Base-by-base conservation (phyloP, 2,113 vertebrate species). In the Telmatochromis bifrenatus region DNA sequence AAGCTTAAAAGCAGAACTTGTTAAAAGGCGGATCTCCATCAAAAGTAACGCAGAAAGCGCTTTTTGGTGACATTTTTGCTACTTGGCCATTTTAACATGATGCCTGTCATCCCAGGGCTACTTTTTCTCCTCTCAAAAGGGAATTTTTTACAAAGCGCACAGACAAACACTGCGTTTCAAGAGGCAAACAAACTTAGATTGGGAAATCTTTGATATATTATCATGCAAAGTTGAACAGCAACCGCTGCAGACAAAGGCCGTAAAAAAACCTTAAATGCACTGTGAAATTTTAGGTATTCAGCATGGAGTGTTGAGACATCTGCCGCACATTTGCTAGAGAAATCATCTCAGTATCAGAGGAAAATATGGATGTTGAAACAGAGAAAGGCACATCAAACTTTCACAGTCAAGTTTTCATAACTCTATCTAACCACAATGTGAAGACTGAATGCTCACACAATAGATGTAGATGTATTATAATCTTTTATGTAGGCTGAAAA, bases 181-280 rank as follows among this genome's bases (percentile, higher is more conserved):
- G 85, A 92, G 86, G 90, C 90, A 95, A 94, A 95, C 93, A 93
- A 92, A 91, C 90, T 89, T 68, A 88, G 88, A 93, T 92, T 93
- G 89, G 79, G 93, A 94, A 94, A 93, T 56, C 89, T 96, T 95
- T 95, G 92, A 95, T 95, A 93, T 87, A 91, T 85, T 92, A 94
- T 91, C 90, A 91, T 84, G 87, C 84, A 89, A 94, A 87, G 87
- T 89, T 93, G 86, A 93, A 92, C 68, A 93, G 84, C 56, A 88
- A 81, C 84, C 55, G 84, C 62, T 33, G 26, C 84, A 93, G 83
- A 91, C 85, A 56, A 82, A 82, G 62, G 49, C 54, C 39, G 28
- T 89, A 35, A 77, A 88, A 88, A 28, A 65, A 81, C 53, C 73
- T 35, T 51, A 42, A 65, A 84, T 60, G 84, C 77, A 47, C 90